Conservation (phyloP, 2,888 invertebrate species). For the Exephanes ischioxanthus region DNA sequence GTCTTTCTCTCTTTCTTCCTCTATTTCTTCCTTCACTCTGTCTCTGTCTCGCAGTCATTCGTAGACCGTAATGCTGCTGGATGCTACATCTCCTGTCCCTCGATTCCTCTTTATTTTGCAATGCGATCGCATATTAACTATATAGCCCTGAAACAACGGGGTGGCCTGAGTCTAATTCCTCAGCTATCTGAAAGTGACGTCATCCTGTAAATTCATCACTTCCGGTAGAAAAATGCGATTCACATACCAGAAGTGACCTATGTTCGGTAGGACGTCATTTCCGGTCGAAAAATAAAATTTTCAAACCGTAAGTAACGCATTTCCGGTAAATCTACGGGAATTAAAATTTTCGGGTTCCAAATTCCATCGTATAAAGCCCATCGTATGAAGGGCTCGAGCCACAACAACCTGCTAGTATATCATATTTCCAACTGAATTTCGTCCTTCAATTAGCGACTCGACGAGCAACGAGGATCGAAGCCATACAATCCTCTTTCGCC, state of each 20-base stretch:
- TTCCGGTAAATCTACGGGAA: too few relatives aligned
- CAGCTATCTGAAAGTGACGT: not conserved
- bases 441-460: constrained; percentile 79
- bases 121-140: constrained; percentile 25
- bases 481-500: constrained; percentile 39
- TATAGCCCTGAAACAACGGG: not conserved
- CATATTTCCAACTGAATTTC: constrained; percentile 80
- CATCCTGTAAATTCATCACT: too few relatives aligned
- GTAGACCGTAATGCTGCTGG: constrained; percentile 9
- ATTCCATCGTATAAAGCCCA: too few relatives aligned
- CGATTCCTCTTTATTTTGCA: not conserved
- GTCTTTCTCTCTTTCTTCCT: constrained; percentile 15
- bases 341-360: too few relatives aligned
- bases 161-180: not conserved
- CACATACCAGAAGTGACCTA: too few relatives aligned
- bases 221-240: too few relatives aligned
- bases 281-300: too few relatives aligned
- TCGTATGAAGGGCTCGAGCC: too few relatives aligned
- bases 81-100: not conserved
- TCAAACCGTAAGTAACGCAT: too few relatives aligned
- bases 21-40: not conserved
- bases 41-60: not conserved
- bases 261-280: too few relatives aligned
- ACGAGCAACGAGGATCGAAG: constrained; percentile 67
- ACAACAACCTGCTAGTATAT: constrained; percentile 47